Evolutionary conservation across 2,113 vertebrate species (phyloP), one percentile per base, ranked within the genome.

Genomic region (Hyaena hyaena): DNA sequence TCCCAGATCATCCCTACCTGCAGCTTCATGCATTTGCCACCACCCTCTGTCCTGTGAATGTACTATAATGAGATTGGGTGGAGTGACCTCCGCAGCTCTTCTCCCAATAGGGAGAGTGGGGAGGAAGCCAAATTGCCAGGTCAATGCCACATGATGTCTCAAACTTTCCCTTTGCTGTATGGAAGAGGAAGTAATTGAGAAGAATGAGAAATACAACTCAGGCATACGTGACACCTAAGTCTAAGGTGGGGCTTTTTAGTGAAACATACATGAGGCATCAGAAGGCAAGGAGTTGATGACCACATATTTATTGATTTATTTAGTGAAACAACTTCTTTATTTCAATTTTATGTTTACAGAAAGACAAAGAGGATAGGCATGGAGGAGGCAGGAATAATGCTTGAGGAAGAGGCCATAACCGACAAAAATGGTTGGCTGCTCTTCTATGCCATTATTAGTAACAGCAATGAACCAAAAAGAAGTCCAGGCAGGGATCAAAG

Each of bases 1-100:
- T 83, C 88, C 91, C 93, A 97, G 95, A 97, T 63, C 63, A 97
- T 66, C 39, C 55, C 21, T 95, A 53, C 85, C 93, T 97, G 48
- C 19, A 83, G 71, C 35, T 84, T 33, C 82, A 45, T 58, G 7
- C 16, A 10, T 93, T 95, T 90, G 55, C 81, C 79, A 89, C 92
- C 39, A 96, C 55, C 45, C 43, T 19, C 0, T 23, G 17, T 53
- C 63, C 71, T 63, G 28, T 88, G 77, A 88, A 66, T 90, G 28
- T 80, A 50, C 55, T 71, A 0, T 94, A 94, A 96, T 96, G 85
- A 97, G 79, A 93, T 97, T 86, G 93, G 58, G 16, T 33, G 8
- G 19, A 43, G 31, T 43, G 94, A 35, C 31, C 7, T 39, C 76
- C 90, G 35, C 21, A 91, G 73, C 65, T 88, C 88, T 83, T 81